Base-by-base conservation (phyloP, 2,113 vertebrate species). In the Strix aluco region DNA sequence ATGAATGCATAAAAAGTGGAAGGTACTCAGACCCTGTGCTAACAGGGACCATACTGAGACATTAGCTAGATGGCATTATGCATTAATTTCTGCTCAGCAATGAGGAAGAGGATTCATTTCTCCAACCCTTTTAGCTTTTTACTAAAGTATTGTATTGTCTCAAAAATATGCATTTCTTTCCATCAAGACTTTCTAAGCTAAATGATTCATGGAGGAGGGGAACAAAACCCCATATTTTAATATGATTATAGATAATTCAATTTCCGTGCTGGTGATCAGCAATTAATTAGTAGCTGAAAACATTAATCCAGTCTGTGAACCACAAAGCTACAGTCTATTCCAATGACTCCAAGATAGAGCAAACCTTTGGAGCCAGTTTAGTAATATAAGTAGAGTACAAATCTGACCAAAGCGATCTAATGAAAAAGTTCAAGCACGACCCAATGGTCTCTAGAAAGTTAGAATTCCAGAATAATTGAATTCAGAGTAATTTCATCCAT, bases 401-500 rank as follows among this genome's bases (percentile, higher is more conserved):
- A 96, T 95, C 87, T 95, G 91, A 94, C 95, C 89, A 94, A 96
- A 95, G 84, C 0, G 40, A 97, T 96, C 93, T 96, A 96, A 96
- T 96, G 95, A 96, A 95, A 94, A 95, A 96, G 95, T 96, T 97
- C 92, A 97, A 96, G 93, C 93, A 86, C 22, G 0, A 87, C 77
- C 69, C 93, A 95, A 88, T 95, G 72, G 92, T 94, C 93, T 96
- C 96, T 92, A 97, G 92, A 97, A 96, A 96, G 93, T 93, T 95
- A 81, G 92, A 97, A 97, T 97, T 97, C 97, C 96, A 96, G 96
- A 96, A 97, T 96, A 96, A 97, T 96, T 97, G 77, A 96, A 97
- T 97, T 97, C 90, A 87, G 74, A 80, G 92, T 97, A 97, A 97
- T 97, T 97, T 97, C 86, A 97, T 97, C 94, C 94, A 97, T 96